phyloP scores from a whole-genome alignment of 2,888 invertebrate genomes.

The Lomographa bimaculata region DNA sequence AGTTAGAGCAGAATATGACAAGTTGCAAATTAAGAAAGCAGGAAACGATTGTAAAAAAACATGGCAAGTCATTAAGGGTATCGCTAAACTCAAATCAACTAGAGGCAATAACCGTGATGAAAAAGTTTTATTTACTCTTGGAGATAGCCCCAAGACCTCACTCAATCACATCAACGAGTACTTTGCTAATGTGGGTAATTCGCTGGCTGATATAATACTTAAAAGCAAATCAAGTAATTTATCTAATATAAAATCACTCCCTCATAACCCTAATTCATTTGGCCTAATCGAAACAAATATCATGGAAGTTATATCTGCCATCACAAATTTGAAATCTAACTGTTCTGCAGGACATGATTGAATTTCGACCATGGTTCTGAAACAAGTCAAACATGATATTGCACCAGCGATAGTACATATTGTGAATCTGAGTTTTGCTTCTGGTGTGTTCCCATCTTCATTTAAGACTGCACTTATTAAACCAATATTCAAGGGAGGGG shows the following conservation, averaged over 20 bases:
- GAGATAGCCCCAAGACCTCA: background rate
- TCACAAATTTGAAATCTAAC: background rate
- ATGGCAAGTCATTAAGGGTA: background rate
- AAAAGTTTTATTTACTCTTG: constrained; percentile 2
- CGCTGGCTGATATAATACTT: background rate
- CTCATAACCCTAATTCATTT: background rate
- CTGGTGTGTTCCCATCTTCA: background rate
- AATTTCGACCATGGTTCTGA: background rate
- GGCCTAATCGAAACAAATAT: background rate
- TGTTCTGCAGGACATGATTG: constrained; percentile 1
- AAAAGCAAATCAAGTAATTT: background rate
- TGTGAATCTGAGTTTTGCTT: background rate
- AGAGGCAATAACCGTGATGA: constrained; percentile 4
- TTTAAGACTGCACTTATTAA: constrained; percentile 1
- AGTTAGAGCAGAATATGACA: constrained; percentile 22
- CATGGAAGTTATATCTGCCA: background rate
- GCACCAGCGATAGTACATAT: constrained; percentile 1
- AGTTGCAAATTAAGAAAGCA: background rate
- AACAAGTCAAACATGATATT: background rate
- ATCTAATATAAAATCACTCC: no score
- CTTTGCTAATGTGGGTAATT: constrained; percentile 1
- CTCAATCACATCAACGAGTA: constrained; percentile 2
- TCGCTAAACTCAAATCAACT: background rate
- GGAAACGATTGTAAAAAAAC: background rate
- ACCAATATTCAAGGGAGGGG: constrained; percentile 1